phyloP scores from a whole-genome alignment of 2,113 vertebrate genomes.

The Sturnira hondurensis region DNA sequence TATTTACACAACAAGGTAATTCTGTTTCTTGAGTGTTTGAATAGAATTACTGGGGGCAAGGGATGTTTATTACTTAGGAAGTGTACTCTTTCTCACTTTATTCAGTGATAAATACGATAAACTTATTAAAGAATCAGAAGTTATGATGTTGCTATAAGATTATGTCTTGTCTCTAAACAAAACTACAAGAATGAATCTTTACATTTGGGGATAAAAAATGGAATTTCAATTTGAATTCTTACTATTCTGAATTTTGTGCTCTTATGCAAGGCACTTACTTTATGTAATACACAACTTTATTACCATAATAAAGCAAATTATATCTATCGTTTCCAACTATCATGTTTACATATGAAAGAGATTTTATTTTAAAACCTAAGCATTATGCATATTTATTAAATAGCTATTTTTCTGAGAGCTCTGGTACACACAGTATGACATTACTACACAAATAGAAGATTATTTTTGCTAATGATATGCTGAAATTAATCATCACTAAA shows the following conservation, averaged over 20 bases:
- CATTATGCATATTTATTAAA: neutral
- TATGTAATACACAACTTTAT: neutral
- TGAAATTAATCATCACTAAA: neutral
- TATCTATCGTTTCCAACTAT: neutral
- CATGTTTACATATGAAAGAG: neutral
- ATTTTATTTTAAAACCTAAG: neutral
- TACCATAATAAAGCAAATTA: neutral
- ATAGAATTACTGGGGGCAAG: neutral
- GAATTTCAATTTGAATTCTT: neutral
- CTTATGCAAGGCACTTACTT: neutral
- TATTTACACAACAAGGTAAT: neutral
- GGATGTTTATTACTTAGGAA: neutral
- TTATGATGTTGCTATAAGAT: neutral
- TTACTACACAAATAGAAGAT: neutral
- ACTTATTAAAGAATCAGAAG: neutral
- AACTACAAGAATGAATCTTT: neutral
- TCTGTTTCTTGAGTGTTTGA: neutral
- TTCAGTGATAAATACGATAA: neutral
- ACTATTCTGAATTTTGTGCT: neutral
- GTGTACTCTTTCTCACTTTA: neutral
- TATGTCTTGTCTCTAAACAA: neutral
- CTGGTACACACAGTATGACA: neutral
- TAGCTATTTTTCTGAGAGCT: neutral
- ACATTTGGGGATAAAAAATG: neutral
- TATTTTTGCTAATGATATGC: neutral